Evolutionary conservation across 2,797 vertebrate genomes (phyloP), one percentile per base, ranked within the genome.

Genomic region (Selene dorsalis): DNA sequence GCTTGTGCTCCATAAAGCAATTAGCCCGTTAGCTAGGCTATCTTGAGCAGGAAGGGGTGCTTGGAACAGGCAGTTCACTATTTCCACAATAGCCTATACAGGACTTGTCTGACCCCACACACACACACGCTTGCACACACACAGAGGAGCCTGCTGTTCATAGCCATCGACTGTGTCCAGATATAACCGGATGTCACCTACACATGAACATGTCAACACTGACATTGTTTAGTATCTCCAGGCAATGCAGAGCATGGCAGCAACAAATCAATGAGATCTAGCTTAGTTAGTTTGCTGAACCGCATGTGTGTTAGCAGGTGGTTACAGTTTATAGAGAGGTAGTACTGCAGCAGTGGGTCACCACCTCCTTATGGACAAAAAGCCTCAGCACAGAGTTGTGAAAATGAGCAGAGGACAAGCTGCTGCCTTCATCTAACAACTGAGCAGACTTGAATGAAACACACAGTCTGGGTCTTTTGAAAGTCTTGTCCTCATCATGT

Each of bases 131-230:
- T n/a, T n/a, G 64, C 41, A 28, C 77, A 52, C 56, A 61, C 20
- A 69, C 32, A 45, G 55, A 76, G 32, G 47, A 73, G 26, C 22
- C 68, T 64, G 57, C 75, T 85, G 69, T 58, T 84, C 79, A 50
- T 32, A 74, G 62, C 39, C 73, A 86, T 79, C 13, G 84, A 88
- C 81, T 87, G 67, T 39, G 55, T 59, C 71, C 6, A 8, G 73
- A 75, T 60, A 83, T 69, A 80, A 85, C 81, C 73, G 64, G 77
- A 90, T 80, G 81, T 89, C 85, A 85, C 79, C 65, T 67, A 69
- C 77, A 86, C 57, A 82, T 65, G 47, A 79, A 75, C 67, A 77
- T 22, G 59, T 84, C 85, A 87, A 72, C 72, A 77, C 69, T 73
- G 59, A 78, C 78, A 82, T 70, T 30, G 30, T 83, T 82, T 69